Conservation (phyloP, 2,797 vertebrate genomes). For the Austrolebias charrua region DNA sequence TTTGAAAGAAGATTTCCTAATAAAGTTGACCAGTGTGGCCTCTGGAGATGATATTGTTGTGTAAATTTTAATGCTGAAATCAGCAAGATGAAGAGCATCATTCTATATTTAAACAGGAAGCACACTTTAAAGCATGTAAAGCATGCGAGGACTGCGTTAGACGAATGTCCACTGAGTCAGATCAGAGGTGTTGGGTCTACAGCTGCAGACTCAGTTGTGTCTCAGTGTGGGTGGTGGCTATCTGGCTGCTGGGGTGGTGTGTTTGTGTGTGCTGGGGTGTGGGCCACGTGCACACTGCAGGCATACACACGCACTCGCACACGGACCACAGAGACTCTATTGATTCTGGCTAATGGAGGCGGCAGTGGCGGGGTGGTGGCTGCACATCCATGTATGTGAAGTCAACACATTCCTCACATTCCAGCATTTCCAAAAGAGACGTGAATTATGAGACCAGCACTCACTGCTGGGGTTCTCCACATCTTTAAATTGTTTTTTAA, state of each 20-base stretch:
- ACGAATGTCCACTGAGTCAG: constrained; percentile 39
- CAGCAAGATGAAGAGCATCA: no score
- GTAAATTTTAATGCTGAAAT: no score
- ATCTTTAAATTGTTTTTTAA: constrained; percentile 24
- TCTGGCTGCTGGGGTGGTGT: constrained; percentile 63
- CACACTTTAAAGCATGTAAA: background rate
- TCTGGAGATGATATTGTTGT: background rate
- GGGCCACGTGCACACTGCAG: constrained; percentile 65
- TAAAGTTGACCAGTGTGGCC: background rate
- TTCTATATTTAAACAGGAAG: background rate
- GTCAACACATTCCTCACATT: constrained; percentile 89
- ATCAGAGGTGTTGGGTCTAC: constrained; percentile 49
- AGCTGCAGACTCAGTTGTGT: constrained; percentile 60
- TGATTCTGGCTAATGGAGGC: constrained; percentile 79
- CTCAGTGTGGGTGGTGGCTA: constrained; percentile 63
- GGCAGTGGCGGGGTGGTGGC: constrained; percentile 59
- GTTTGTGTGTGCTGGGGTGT: constrained; percentile 74
- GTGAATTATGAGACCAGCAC: constrained; percentile 68
- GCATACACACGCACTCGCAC: constrained; percentile 40
- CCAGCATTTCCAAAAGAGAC: constrained; percentile 83
- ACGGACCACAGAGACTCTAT: constrained; percentile 77
- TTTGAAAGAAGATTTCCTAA: background rate
- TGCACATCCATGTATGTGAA: constrained; percentile 76
- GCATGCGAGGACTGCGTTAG: constrained; percentile 4
- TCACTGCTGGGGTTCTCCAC: constrained; percentile 43